A percentile compares a stretch with the other conserved stretches of the same genome.
These are phyloP conservation scores for Schizopygopsis pylzovi DNA, from an alignment of 2,797 vertebrate genomes.

Conservation along the genomic window DNA sequence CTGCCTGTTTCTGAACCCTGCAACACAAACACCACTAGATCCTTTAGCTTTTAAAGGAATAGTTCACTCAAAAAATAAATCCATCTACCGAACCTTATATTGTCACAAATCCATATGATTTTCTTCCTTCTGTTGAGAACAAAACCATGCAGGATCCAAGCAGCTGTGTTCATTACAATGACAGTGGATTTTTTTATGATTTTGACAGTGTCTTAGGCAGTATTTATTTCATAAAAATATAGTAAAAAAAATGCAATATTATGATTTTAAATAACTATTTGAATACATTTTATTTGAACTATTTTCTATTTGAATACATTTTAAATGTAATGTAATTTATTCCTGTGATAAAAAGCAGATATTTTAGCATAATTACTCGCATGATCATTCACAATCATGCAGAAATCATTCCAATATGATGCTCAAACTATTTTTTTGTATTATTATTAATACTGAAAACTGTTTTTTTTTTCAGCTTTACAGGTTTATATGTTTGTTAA, in stretches of 20 bases:
- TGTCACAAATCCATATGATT: background rate
- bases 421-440: background rate
- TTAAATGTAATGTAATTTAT: background rate
- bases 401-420: background rate
- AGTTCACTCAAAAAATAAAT: background rate
- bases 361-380: background rate
- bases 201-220: background rate
- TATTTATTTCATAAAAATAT: background rate
- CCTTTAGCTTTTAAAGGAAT: background rate
- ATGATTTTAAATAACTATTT: background rate
- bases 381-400: background rate
- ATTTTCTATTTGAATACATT: background rate
- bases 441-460: background rate
- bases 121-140: background rate
- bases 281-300: background rate
- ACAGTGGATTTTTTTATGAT: background rate
- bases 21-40: background rate
- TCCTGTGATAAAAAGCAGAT: too few relatives aligned
- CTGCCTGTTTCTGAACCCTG: background rate
- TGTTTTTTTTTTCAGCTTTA: background rate
- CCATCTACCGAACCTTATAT: background rate
- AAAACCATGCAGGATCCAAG: background rate
- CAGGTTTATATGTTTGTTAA: too few relatives aligned
- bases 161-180: background rate
- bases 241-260: background rate